phyloP scores from a whole-genome alignment of 1,140 invertebrate species.

The Drosophila paulistorum region DNA sequence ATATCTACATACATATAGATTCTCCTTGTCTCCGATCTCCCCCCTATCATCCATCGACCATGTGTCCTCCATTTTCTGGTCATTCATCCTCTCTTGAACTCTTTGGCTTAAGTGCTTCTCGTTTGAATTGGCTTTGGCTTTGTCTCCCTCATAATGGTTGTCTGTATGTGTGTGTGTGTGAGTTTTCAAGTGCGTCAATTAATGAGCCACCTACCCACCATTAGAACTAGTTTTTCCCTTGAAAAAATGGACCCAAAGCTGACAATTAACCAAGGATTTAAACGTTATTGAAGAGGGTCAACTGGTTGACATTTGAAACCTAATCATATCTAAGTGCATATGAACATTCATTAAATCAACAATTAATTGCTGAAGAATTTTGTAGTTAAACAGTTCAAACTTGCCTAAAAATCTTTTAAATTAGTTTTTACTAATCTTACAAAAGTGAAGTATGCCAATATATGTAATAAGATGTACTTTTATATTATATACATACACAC shows the following conservation, averaged over 20 bases:
- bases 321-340: too few relatives aligned
- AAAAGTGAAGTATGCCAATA: too few relatives aligned
- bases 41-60: neutral
- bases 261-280: neutral
- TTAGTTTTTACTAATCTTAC: too few relatives aligned
- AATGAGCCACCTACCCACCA: constrained; percentile 19
- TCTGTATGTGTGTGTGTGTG: constrained; percentile 4
- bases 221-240: constrained; percentile 2
- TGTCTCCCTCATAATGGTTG: neutral
- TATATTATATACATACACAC: too few relatives aligned
- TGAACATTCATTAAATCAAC: too few relatives aligned
- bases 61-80: constrained; percentile 3
- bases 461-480: too few relatives aligned
- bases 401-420: too few relatives aligned
- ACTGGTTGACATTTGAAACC: too few relatives aligned
- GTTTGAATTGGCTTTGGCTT: constrained; percentile 12
- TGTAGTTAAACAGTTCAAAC: too few relatives aligned
- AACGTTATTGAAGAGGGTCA: too few relatives aligned
- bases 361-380: too few relatives aligned
- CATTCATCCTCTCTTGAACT: constrained; percentile 38
- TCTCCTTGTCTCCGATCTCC: too few relatives aligned
- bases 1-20: neutral
- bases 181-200: constrained; percentile 42
- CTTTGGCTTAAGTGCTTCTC: constrained; percentile 10
- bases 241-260: neutral